Evolutionary conservation across 1,140 invertebrate species (phyloP).

Genomic region (Bombyx mandarina): DNA sequence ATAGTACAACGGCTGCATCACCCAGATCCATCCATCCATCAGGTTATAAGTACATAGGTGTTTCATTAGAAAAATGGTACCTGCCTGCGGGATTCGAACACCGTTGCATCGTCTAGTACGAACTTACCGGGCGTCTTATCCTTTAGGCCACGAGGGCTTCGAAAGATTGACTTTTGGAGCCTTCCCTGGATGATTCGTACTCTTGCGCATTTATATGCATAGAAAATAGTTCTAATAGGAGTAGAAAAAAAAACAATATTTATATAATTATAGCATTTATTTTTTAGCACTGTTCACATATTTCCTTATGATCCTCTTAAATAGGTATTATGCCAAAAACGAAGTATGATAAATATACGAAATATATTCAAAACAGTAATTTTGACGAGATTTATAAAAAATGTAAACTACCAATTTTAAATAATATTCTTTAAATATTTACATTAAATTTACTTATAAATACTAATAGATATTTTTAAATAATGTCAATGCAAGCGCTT

Average conservation of each 20-base stretch:
- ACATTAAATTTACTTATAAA: constrained; percentile 26
- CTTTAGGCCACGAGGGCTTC: no score
- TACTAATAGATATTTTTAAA: constrained; percentile 39
- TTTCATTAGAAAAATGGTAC: no score
- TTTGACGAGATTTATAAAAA: constrained; percentile 16
- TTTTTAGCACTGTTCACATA: constrained; percentile 43
- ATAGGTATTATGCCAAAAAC: constrained; percentile 17
- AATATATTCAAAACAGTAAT: no score
- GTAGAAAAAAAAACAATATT: constrained; percentile 22
- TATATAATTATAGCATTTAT: constrained; percentile 46
- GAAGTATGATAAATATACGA: no score
- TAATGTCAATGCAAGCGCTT: constrained; percentile 42
- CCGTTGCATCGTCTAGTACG: no score
- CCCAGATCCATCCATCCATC: no score
- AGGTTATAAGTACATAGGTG: no score
- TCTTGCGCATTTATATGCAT: not conserved
- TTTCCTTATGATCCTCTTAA: constrained; percentile 21
- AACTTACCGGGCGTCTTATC: no score
- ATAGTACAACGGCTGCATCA: no score
- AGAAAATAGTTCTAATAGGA: not conserved
- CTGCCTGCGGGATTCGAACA: no score
- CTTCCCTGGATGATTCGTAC: no score
- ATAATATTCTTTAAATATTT: constrained; percentile 60
- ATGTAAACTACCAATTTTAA: constrained; percentile 59
- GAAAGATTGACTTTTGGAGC: no score